Evolutionary conservation across 2,113 vertebrate genomes (phyloP).

Genomic region (Camelus bactrianus): DNA sequence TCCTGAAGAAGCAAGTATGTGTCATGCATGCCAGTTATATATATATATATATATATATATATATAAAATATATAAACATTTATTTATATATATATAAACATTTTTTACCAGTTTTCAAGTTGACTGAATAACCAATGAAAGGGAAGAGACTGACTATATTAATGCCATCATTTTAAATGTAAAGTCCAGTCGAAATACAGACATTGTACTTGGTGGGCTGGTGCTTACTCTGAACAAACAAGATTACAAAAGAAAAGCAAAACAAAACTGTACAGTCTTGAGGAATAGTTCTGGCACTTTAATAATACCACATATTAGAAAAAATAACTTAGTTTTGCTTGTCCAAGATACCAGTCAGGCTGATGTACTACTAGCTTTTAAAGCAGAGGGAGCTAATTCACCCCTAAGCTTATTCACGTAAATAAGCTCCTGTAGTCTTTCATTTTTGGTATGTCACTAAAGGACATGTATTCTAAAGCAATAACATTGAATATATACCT

Average conservation of each 20-base stretch:
- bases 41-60: no score
- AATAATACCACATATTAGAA: background rate
- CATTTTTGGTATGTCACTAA: background rate
- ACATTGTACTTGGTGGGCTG: fast-evolving
- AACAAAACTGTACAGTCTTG: background rate
- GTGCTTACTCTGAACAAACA: background rate
- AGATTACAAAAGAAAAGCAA: background rate
- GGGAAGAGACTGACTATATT: background rate
- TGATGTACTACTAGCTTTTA: background rate
- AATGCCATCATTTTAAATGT: background rate
- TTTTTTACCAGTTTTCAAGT: background rate
- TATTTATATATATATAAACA: no score
- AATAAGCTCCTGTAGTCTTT: background rate
- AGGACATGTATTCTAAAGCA: background rate
- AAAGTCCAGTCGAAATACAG: background rate
- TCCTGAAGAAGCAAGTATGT: background rate
- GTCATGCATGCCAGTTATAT: no score
- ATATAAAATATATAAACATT: no score
- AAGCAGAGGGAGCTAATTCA: background rate
- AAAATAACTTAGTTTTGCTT: background rate
- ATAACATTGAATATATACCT: background rate
- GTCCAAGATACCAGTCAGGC: background rate
- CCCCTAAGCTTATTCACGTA: background rate
- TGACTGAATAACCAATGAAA: background rate
- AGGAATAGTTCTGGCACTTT: background rate